Evolutionary conservation across 2,888 invertebrate species (phyloP).

Genomic region (Brenthis hecate): DNA sequence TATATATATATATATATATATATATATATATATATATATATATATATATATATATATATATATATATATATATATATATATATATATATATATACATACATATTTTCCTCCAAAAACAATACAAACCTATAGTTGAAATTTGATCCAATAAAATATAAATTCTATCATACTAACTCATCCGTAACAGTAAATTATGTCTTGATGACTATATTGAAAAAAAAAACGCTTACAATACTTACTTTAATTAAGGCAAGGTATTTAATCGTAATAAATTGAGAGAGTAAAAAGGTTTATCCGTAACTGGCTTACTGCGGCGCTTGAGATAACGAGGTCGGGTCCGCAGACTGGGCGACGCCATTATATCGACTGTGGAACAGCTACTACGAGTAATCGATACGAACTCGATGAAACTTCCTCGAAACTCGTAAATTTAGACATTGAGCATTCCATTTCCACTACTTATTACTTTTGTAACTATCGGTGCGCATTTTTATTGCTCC

Average conservation of each 20-base stretch:
- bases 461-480: constrained; percentile 32
- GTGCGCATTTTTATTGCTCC: constrained; percentile 24
- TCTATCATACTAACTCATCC: not conserved
- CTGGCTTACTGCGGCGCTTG: constrained; percentile 52
- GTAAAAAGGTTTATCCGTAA: constrained; percentile 41
- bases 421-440: constrained; percentile 28
- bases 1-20: constrained; percentile 13
- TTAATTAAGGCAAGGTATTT: constrained; percentile 36
- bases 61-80: constrained; percentile 13
- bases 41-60: constrained; percentile 15
- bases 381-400: constrained; percentile 36
- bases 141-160: not conserved
- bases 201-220: not conserved
- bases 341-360: constrained; percentile 59
- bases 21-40: constrained; percentile 11
- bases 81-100: constrained; percentile 8
- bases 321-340: constrained; percentile 63
- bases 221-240: constrained; percentile 30
- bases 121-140: not conserved
- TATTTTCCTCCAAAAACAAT: not conserved
- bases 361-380: constrained; percentile 45
- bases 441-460: constrained; percentile 28
- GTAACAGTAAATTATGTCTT: not conserved
- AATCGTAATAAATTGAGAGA: constrained; percentile 36
- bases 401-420: constrained; percentile 25